phyloP scores from a whole-genome alignment of 1,140 invertebrate genomes.

The Lepidurus arcticus region DNA sequence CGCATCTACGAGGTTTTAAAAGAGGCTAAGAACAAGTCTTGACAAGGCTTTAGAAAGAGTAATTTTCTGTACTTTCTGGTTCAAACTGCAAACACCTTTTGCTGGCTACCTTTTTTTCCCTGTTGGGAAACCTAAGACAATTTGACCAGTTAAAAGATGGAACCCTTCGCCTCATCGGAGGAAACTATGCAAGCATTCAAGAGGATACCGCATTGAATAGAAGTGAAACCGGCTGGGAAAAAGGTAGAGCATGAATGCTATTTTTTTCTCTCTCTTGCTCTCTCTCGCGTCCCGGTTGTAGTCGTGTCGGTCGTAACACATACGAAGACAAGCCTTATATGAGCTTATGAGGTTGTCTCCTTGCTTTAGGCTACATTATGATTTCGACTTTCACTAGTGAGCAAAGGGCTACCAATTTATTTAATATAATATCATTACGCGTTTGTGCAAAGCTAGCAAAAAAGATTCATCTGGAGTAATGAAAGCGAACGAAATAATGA shows the following conservation, averaged over 20 bases:
- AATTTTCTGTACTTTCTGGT: background rate
- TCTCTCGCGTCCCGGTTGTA: background rate
- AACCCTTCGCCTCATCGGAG: background rate
- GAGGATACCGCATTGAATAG: slow-evolving; percentile 3
- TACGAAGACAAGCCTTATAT: slow-evolving; percentile 13
- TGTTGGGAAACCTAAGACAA: background rate
- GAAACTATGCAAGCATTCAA: background rate
- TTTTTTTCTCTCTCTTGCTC: background rate
- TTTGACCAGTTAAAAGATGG: background rate
- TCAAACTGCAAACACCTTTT: background rate
- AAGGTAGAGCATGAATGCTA: slow-evolving; percentile 19
- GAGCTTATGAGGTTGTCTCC: slow-evolving; percentile 21
- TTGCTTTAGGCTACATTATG: slow-evolving; percentile 8
- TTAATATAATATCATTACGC: background rate
- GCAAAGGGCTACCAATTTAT: background rate
- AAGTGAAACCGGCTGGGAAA: slow-evolving; percentile 6
- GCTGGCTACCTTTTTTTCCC: background rate
- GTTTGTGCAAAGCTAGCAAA: background rate
- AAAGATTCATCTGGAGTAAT: background rate
- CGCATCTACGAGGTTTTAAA: too few species aligned
- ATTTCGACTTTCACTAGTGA: slow-evolving; percentile 1
- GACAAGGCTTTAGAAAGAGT: background rate
- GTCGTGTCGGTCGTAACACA: background rate
- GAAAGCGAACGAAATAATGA: background rate
- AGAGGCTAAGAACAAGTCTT: background rate